Percentiles rank a stretch among this genome's conserved stretches.
Conservation (phyloP, 2,113 vertebrate genomes). For the human (Homo sapiens) region GRCh38 chr15:28110001-28110500, state of each 20-base stretch:
- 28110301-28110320: not conserved
- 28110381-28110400: not conserved
- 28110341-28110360: not conserved
- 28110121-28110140: not conserved
- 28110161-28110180: not conserved
- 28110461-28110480: not conserved
- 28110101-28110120: not conserved
- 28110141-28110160: not conserved
- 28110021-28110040: not conserved
- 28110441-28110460: not conserved
- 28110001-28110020: not conserved
- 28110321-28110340: not conserved
- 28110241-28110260: not conserved
- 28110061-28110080: not conserved
- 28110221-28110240: no score
- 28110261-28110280: not conserved
- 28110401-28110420: not conserved
- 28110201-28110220: not conserved
- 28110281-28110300: not conserved
- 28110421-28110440: not conserved
- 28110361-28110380: not conserved
- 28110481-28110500: not conserved
- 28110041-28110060: not conserved
- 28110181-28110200: not conserved
- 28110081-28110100: not conserved